Base-by-base conservation (phyloP, 2,113 vertebrate species). In the Apteryx mantelli region DNA sequence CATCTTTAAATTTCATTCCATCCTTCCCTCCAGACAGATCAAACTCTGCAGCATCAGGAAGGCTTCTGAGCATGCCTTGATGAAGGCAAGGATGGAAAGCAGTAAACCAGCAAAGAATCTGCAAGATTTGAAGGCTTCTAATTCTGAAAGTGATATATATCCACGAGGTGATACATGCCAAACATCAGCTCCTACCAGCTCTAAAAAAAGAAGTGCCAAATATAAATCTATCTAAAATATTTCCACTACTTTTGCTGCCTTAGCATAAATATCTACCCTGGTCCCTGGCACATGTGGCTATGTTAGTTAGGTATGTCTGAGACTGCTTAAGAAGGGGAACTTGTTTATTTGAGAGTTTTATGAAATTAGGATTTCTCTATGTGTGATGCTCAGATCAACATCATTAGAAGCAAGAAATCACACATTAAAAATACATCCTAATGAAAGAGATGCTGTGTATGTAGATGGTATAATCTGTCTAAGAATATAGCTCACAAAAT, bases 81-180 rank as follows among this genome's bases (percentile, higher is more conserved):
- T 71, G 64, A 88, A 85, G 26, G 48, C 79, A 94, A 50, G 24
- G 71, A 56, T 52, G 80, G 77, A 84, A 89, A 65, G 64, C 78
- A 93, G 68, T 73, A 96, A 96, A 92, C 65, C 30, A 79, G 71
- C 19, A 82, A 82, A 82, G 64, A 89, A 91, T 80, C 65, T 83
- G 42, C 65, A 89, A 53, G 32, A 53, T 89, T 74, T 82, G 60
- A 71, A 86, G 36, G 48, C 50, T 75, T 75, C 55, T 65, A 58
- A 22, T 91, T 93, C 63, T 63, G 68, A 66, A 83, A 53, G 64
- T 94, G 87, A 89, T 58, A 46, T 46, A 68, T 22, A 85, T 12
- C 36, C 74, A 28, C 34, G 8, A 75, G 42, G 78, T 94, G 89
- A 97, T 92, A 84, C 50, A 96, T 63, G 13, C n/a, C 88, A 83